These are phyloP conservation scores for Sinopyrophorus schimmeli DNA, from an alignment of 2,888 invertebrate species.

Conservation along the genomic window DNA sequence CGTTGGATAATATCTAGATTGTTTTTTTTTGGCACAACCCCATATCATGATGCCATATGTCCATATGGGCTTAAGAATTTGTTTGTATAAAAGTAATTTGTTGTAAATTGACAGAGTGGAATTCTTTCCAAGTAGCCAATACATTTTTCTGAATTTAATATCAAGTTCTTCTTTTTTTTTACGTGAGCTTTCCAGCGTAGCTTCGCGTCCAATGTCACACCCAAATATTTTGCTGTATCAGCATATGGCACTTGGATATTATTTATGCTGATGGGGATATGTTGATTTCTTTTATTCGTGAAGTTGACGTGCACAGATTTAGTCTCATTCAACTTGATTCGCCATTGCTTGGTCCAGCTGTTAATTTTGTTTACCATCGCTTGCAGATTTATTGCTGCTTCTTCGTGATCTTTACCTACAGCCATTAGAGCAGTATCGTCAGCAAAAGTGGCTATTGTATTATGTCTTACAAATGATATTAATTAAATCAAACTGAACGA, in stretches of 20 bases:
- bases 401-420: no score
- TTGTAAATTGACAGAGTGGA: slow-evolving; percentile 3
- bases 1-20: slow-evolving; percentile 5
- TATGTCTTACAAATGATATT: no score
- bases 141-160: slow-evolving; percentile 8
- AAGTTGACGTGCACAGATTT: slow-evolving; percentile 6
- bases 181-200: slow-evolving; percentile 23
- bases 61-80: no score
- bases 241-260: slow-evolving; percentile 19
- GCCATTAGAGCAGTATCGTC: no score
- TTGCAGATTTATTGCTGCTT: no score
- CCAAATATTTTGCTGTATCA: slow-evolving; percentile 28
- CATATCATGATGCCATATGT: slow-evolving; percentile 8
- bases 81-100: not conserved
- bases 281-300: slow-evolving; percentile 12
- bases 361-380: not conserved
- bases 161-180: slow-evolving; percentile 26
- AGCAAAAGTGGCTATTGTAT: no score
- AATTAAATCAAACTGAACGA: no score
- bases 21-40: slow-evolving; percentile 5
- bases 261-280: not conserved
- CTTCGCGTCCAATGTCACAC: slow-evolving; percentile 21
- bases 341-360: not conserved
- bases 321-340: slow-evolving; percentile 4
- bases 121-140: slow-evolving; percentile 18